Base-by-base conservation (phyloP, 2,888 invertebrate genomes). In the Pachycephus smyrnensis region DNA sequence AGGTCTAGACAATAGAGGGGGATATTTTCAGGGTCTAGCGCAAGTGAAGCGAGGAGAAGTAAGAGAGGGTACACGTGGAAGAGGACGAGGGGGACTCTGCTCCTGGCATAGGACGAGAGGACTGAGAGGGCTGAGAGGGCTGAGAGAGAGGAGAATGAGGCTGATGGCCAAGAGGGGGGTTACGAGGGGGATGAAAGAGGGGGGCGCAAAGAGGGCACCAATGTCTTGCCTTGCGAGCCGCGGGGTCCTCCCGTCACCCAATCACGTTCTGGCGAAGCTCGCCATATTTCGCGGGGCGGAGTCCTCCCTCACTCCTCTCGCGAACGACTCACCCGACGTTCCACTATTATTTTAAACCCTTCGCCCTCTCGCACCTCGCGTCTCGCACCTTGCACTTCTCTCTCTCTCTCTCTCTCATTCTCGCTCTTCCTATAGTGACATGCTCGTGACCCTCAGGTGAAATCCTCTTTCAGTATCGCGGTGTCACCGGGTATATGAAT, bases 211-310 rank as follows among this genome's bases (percentile, higher is more conserved):
- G 86, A 85, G 87, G 89, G 89, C 88, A 89, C 91, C 91, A 91
- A 91, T 91, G 91, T 91, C 91, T 91, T 90, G 89, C 90, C 90
- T 89, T 86, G 87, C 84, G 82, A 89, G 87, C 88, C 85, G 87
- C 86, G 88, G 87, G 90, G 89, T 91, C 91, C 90, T 91, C 91
- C 91, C 90, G 90, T 91, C 91, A 91, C 87, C 91, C 91, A 91
- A 91, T 91, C 91, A 89, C 89, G 89, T 89, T 87, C 89, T 90
- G 87, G 88, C 88, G 87, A 88, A 86, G 88, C 88, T 90, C 90
- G 90, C 90, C 90, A 91, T 91, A 91, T 91, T 90, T 90, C 88
- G 90, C 89, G 90, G 90, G 90, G 90, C 90, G 90, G 91, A 90
- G 90, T 87, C 84, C 87, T 89, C 88, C 87, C 86, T 81, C 73